Evolutionary conservation across 2,888 invertebrate species (phyloP).

Genomic region (Balanococcus diminutus): DNA sequence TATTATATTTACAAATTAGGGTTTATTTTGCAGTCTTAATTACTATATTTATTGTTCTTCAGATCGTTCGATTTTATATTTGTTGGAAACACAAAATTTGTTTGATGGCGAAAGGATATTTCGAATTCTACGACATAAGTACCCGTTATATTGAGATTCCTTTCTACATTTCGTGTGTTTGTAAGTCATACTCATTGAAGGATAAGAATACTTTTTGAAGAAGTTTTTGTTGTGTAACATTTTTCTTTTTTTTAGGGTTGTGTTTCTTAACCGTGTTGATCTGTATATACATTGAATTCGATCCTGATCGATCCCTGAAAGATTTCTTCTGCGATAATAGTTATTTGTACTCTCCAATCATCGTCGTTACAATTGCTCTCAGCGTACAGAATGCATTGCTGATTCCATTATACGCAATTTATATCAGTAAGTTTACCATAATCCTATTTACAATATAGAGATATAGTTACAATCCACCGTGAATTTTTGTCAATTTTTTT

Average conservation of each 20-base stretch:
- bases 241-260: constrained; percentile 22
- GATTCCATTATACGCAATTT: constrained; percentile 29
- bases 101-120: constrained; percentile 46
- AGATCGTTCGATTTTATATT: constrained; percentile 45
- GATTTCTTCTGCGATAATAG: constrained; percentile 23
- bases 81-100: constrained; percentile 33
- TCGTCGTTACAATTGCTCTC: constrained; percentile 4
- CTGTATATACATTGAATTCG: constrained; percentile 30
- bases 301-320: background rate
- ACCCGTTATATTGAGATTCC: constrained; percentile 40
- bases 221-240: background rate
- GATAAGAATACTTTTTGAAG: background rate
- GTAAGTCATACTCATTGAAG: constrained; percentile 47
- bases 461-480: too few relatives aligned
- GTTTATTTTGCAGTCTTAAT: background rate
- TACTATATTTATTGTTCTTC: background rate
- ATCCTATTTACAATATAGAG: too few relatives aligned
- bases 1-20: background rate
- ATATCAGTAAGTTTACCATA: background rate
- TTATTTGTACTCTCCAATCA: constrained; percentile 20
- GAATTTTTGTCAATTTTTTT: background rate
- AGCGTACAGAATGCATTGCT: constrained; percentile 39
- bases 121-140: constrained; percentile 43
- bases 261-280: constrained; percentile 16
- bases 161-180: constrained; percentile 46